Conservation (phyloP, 2,888 invertebrate species). For the Ochropacha duplaris region DNA sequence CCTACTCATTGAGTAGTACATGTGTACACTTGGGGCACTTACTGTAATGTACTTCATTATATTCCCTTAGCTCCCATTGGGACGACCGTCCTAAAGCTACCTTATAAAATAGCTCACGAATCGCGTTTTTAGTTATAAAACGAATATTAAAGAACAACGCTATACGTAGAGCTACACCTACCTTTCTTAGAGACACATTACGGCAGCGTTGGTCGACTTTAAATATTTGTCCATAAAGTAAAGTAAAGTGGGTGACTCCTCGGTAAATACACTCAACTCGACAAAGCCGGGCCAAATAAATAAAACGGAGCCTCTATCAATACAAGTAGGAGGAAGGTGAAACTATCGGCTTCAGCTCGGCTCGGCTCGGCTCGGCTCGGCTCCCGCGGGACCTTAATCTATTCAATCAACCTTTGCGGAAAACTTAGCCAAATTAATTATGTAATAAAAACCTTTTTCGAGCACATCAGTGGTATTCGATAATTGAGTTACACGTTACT, state of each 20-base stretch:
- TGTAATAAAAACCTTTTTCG: neutral
- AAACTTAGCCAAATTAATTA: neutral
- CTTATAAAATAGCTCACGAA: too few relatives aligned
- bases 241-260: neutral
- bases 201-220: neutral
- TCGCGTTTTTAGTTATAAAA: too few relatives aligned
- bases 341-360: neutral
- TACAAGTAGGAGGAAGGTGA: neutral
- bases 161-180: too few relatives aligned
- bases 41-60: too few relatives aligned
- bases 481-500: neutral
- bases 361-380: neutral
- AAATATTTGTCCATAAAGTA: neutral
- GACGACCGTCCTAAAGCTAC: too few relatives aligned
- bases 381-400: neutral
- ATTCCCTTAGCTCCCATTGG: too few relatives aligned
- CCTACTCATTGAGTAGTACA: too few relatives aligned
- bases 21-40: too few relatives aligned
- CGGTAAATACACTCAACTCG: neutral
- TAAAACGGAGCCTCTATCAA: neutral
- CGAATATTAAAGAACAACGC: too few relatives aligned
- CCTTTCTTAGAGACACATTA: neutral
- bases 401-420: neutral
- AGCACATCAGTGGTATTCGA: neutral
- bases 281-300: neutral